These are phyloP conservation scores for Rhabdophis nuchalis DNA, from an alignment of 2,797 vertebrate genomes.

Conservation along the genomic window DNA sequence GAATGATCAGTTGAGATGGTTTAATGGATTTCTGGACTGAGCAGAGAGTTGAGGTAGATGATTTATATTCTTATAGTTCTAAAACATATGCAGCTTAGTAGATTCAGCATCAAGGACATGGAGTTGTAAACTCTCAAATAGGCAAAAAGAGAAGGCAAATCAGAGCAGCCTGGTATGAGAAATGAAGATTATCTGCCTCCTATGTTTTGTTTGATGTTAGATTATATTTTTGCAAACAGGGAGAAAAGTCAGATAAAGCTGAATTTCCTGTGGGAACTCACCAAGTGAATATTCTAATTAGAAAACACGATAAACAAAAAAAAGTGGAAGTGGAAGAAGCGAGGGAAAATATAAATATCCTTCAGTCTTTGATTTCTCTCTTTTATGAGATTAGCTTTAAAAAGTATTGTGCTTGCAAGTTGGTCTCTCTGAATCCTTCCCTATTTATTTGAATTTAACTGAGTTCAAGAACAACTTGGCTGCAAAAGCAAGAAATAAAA, in stretches of 20 bases:
- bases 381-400: background rate
- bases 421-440: background rate
- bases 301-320: conserved; percentile 11
- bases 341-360: background rate
- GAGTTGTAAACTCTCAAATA: background rate
- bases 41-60: background rate
- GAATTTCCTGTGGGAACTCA: conserved; percentile 14
- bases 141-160: background rate
- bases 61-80: background rate
- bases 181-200: background rate
- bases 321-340: background rate
- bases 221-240: background rate
- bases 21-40: background rate
- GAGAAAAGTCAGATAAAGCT: background rate
- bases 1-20: background rate
- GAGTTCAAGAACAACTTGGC: background rate
- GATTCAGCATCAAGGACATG: background rate
- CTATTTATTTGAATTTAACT: background rate
- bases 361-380: conserved; percentile 4
- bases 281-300: conserved; percentile 22
- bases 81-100: background rate
- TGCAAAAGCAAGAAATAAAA: background rate
- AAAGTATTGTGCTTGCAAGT: background rate
- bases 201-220: background rate
- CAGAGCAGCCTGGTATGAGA: background rate